Evolutionary conservation across 2,797 vertebrate genomes (phyloP), one percentile per base, ranked within the genome.

Genomic region (Tapirus indicus): DNA sequence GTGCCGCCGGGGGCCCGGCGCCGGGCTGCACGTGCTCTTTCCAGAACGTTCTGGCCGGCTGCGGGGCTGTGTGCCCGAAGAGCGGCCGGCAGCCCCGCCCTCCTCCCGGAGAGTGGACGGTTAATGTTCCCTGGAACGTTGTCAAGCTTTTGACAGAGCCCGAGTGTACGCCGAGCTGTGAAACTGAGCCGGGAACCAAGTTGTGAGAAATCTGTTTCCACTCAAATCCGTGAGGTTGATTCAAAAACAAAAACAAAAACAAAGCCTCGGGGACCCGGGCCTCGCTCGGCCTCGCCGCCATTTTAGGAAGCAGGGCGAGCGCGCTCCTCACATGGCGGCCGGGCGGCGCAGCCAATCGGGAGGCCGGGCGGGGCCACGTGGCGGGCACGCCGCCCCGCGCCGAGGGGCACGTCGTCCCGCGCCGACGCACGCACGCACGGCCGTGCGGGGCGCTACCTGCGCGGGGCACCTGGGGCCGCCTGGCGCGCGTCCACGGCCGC

Each of bases 261-360:
- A 97, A 13, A 52, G 49, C 49, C 14, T 16, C 49, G 49, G 49
- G 49, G 47, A 47, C 47, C 98, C 97, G 88, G 98, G 98, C 99
- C 98, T 52, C 49, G 49, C 14, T 16, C 13, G 98, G 97, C 98
- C 97, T 38, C 98, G 98, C 99, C 99, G 99, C 99, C 99, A 99
- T 99, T 99, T 99, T 99, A 99, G 99, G 99, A 98, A 98, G 98
- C 98, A 99, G 99, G 99, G 99, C 98, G 98, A 99, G 49, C 98
- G 98, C 98, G 98, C 98, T 99, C 99, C 99, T 99, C 99, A 99
- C 99, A 99, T 99, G 99, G 99, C 99, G 99, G 99, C 99, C 98
- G 96, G 99, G 98, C 97, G 35, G 98, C 98, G 98, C 97, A 98
- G 99, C 99, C 99, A 99, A 99, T 99, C 98, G 14, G 49, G 49